Conservation (phyloP, 2,797 vertebrate genomes). For the Hipposideros larvatus region DNA sequence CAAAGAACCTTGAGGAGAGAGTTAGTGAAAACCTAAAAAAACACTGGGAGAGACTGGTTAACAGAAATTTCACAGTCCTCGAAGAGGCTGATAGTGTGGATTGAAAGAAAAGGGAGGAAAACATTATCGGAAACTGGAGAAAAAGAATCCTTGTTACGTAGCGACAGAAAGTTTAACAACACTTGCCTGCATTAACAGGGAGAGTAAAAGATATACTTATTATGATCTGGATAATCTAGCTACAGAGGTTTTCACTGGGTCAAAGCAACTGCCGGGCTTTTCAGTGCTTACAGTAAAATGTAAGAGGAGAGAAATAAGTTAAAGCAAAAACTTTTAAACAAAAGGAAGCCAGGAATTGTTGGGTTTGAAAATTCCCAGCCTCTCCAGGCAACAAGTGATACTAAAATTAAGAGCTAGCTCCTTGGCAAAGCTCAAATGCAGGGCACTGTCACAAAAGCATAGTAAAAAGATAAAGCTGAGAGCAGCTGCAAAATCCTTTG, state of each 20-base stretch:
- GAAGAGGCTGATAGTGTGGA: not conserved
- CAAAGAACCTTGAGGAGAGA: not conserved
- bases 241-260: not conserved
- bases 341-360: not conserved
- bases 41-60: not conserved
- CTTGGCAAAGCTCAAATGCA: not conserved
- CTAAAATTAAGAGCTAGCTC: not conserved
- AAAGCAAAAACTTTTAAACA: not conserved
- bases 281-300: not conserved
- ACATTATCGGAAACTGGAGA: not conserved
- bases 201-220: not conserved
- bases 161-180: not conserved
- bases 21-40: not conserved
- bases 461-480: not conserved
- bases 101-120: not conserved
- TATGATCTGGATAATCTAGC: not conserved
- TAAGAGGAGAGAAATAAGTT: not conserved
- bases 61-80: not conserved
- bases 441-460: not conserved
- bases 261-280: not conserved
- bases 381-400: not conserved
- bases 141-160: not conserved
- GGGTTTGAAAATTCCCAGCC: not conserved
- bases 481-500: not conserved
- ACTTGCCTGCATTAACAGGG: not conserved